Percentiles rank a stretch among this genome's conserved stretches.
Evolutionary conservation across 1,140 invertebrate genomes (phyloP).

Genomic region (Neocloeon triangulifer): DNA sequence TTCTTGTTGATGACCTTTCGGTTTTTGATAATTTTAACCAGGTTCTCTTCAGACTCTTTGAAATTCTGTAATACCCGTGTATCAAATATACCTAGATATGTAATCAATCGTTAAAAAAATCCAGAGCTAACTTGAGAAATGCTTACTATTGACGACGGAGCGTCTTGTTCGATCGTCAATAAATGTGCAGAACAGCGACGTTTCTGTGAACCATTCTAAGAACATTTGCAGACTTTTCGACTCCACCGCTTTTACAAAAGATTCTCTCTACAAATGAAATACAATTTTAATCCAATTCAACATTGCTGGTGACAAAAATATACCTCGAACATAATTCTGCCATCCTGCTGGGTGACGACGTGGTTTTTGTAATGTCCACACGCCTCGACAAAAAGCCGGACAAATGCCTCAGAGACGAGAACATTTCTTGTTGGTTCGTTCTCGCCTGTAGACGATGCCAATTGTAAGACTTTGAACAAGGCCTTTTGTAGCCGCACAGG

Average conservation of each 20-base stretch:
- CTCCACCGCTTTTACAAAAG: constrained; percentile 28
- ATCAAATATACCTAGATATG: constrained; percentile 9
- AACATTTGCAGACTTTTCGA: constrained; percentile 41
- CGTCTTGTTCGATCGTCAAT: constrained; percentile 11
- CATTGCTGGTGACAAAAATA: constrained; percentile 9
- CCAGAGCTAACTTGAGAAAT: background rate
- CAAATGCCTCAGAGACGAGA: constrained; percentile 38
- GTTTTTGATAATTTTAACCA: too few relatives aligned
- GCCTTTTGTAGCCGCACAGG: constrained; percentile 30
- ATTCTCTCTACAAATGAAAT: constrained; percentile 26
- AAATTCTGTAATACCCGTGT: constrained; percentile 9
- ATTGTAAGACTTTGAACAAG: constrained; percentile 32
- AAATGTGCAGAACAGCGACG: constrained; percentile 47
- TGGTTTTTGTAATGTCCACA: constrained; percentile 32
- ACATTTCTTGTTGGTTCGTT: constrained; percentile 25
- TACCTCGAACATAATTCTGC: constrained; percentile 28
- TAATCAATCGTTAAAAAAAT: background rate
- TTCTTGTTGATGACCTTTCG: constrained; percentile 8
- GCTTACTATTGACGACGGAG: background rate
- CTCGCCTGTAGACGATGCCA: constrained; percentile 20
- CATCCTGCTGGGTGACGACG: constrained; percentile 22
- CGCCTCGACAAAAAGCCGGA: constrained; percentile 37
- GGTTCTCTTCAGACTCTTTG: constrained; percentile 7
- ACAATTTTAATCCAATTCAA: constrained; percentile 1
- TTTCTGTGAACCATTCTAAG: constrained; percentile 63